Percentiles rank a stretch among this genome's conserved stretches.
phyloP scores from a whole-genome alignment of 2,113 vertebrate genomes.

The Melanotaenia duboulayi region DNA sequence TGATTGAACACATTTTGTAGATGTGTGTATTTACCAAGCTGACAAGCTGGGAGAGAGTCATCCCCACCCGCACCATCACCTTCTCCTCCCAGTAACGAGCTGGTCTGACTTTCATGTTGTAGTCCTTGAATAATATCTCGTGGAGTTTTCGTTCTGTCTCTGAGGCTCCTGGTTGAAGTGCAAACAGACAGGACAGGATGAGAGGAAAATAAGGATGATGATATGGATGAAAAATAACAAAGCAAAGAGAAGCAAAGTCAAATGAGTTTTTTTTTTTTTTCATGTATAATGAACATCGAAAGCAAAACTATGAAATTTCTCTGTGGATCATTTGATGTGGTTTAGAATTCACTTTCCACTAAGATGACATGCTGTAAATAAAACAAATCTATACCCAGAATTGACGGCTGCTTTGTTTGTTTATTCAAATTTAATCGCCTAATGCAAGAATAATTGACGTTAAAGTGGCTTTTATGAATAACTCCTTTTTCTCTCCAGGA shows the following conservation, averaged over 20 bases:
- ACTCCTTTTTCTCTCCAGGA: not conserved
- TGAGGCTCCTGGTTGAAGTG: conserved; percentile 64
- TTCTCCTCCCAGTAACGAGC: conserved; percentile 81
- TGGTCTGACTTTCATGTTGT: conserved; percentile 87
- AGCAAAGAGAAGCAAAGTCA: not conserved
- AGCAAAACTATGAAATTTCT: not conserved
- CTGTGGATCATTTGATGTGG: conserved; percentile 33
- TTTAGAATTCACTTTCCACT: conserved; percentile 39
- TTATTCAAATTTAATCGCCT: too few relatives aligned
- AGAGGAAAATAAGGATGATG: not conserved
- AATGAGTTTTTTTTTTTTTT: not conserved
- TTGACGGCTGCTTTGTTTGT: not conserved
- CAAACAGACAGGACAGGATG: not conserved
- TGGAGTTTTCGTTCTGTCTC: conserved; percentile 82
- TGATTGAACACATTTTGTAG: not conserved
- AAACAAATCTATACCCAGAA: conserved; percentile 4
- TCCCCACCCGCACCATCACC: conserved; percentile 87
- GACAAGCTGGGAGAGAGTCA: conserved; percentile 90
- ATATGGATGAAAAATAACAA: not conserved
- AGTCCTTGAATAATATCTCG: conserved; percentile 83
- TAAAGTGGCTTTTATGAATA: not conserved
- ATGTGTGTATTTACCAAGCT: conserved; percentile 83
- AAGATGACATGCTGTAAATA: conserved; percentile 54
- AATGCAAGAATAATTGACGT: too few relatives aligned
- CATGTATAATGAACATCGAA: too few relatives aligned